phyloP scores from a whole-genome alignment of 2,113 vertebrate genomes.

The Bettongia penicillata region DNA sequence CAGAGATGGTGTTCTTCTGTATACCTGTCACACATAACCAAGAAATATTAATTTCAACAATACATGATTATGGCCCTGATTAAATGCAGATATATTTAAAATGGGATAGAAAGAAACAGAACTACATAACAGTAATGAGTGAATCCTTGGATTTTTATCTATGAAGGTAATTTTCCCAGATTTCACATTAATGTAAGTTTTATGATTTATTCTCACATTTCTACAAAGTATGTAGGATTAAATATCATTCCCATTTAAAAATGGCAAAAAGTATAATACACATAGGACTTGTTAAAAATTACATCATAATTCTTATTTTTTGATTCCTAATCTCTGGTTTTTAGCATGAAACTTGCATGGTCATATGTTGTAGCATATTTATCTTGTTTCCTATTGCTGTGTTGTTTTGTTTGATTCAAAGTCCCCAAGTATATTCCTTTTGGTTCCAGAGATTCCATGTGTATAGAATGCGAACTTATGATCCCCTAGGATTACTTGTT shows the following conservation, averaged over 20 bases:
- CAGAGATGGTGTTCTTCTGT: not conserved
- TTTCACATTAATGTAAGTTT: not conserved
- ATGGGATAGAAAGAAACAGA: not conserved
- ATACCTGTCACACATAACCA: not conserved
- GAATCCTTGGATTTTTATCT: not conserved
- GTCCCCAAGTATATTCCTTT: not conserved
- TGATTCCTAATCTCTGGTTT: not conserved
- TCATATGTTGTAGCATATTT: not conserved
- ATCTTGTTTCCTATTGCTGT: not conserved
- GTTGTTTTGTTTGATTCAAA: not conserved
- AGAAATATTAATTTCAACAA: not conserved
- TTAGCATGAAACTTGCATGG: not conserved
- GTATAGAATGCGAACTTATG: not conserved
- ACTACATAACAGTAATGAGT: not conserved
- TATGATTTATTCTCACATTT: not conserved
- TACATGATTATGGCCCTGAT: not conserved
- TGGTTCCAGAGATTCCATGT: not conserved
- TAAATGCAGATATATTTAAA: not conserved
- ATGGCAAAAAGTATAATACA: not conserved
- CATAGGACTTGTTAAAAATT: not conserved
- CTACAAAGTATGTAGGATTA: slow-evolving; percentile 4
- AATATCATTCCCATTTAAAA: not conserved
- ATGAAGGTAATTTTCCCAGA: not conserved
- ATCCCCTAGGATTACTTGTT: not conserved
- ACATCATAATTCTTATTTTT: not conserved